Conservation (phyloP, 2,888 invertebrate genomes). For the Cerceris rybyensis region DNA sequence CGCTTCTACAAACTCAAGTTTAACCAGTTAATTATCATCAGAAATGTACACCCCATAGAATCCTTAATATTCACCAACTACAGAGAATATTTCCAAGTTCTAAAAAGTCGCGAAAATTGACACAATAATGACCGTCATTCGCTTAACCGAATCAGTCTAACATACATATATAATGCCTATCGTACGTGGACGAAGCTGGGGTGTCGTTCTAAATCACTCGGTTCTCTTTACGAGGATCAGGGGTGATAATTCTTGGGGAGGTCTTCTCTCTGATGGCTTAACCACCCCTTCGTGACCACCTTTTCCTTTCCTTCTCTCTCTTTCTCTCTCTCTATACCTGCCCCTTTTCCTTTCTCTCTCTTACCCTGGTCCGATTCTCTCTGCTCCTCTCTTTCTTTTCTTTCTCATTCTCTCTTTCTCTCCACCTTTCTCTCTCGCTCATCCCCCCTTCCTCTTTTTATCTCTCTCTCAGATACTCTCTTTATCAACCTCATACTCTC, state of each 20-base stretch:
- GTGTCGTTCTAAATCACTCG: slow-evolving; percentile 51
- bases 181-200: slow-evolving; percentile 30
- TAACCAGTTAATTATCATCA: no score
- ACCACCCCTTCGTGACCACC: slow-evolving; percentile 41
- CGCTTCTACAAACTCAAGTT: no score
- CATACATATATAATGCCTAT: slow-evolving; percentile 33
- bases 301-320: slow-evolving; percentile 8
- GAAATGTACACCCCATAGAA: no score
- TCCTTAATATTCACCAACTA: background rate
- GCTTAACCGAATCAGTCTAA: slow-evolving; percentile 1
- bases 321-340: background rate
- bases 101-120: background rate
- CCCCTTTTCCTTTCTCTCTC: background rate
- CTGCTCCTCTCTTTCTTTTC: background rate
- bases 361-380: background rate
- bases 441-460: background rate
- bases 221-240: slow-evolving; percentile 44
- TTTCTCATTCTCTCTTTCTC: background rate
- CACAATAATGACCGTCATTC: background rate
- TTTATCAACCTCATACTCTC: background rate
- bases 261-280: slow-evolving; percentile 36
- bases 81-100: background rate
- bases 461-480: background rate
- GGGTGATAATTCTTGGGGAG: slow-evolving; percentile 49
- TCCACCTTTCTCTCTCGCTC: background rate